Conservation (phyloP, 2,888 invertebrate species). For the Drosophila yooni region DNA sequence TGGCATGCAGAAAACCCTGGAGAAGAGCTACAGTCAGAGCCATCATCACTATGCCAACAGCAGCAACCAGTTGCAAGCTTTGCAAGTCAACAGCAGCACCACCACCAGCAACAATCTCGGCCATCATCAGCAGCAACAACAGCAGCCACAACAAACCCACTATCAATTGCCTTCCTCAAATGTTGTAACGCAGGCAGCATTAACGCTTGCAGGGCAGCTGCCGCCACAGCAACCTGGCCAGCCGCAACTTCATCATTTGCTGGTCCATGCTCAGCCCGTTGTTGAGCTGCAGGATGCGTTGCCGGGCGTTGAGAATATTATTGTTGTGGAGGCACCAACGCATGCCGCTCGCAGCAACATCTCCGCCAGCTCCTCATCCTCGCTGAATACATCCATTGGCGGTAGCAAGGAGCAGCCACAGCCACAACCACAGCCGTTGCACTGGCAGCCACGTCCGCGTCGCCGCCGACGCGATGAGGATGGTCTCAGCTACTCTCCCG, state of each 20-base stretch:
- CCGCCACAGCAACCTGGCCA: constrained; percentile 53
- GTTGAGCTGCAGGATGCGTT: constrained; percentile 60
- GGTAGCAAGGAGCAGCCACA: constrained; percentile 43
- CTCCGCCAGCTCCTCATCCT: constrained; percentile 78
- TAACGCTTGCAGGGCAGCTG: constrained; percentile 66
- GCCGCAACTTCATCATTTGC: constrained; percentile 66
- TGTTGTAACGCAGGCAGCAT: constrained; percentile 78
- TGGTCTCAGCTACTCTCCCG: constrained; percentile 81
- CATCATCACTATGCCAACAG: constrained; percentile 76
- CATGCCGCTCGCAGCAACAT: constrained; percentile 73
- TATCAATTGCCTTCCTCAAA: constrained; percentile 83
- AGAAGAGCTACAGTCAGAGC: constrained; percentile 77
- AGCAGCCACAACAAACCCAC: constrained; percentile 64
- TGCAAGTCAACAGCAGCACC: constrained; percentile 46
- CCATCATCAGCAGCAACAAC: constrained; percentile 65
- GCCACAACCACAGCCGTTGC: constrained; percentile 62
- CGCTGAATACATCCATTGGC: constrained; percentile 76
- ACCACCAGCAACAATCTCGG: constrained; percentile 58
- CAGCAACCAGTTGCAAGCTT: constrained; percentile 55
- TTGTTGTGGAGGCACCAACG: constrained; percentile 60
- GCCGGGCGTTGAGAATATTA: constrained; percentile 23
- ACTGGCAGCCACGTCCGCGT: constrained; percentile 80
- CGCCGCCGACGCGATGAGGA: constrained; percentile 83
- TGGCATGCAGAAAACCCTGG: constrained; percentile 78
- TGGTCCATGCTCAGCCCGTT: constrained; percentile 53